phyloP scores from a whole-genome alignment of 2,113 vertebrate species.

The Semnornis frantzii region DNA sequence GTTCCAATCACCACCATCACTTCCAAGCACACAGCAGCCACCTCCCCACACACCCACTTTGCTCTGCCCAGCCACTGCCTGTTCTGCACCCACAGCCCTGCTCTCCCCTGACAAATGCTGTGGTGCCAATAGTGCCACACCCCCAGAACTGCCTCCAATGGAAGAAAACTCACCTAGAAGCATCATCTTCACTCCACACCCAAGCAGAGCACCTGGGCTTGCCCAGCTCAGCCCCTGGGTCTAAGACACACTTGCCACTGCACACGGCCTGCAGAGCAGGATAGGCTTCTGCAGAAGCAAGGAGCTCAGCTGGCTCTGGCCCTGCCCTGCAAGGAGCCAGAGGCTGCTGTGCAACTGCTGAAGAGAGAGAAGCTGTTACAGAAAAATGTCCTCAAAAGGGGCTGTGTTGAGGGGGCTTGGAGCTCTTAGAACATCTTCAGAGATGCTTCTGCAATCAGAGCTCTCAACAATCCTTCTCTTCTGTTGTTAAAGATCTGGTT shows the following conservation, averaged over 20 bases:
- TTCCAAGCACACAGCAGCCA: accelerated
- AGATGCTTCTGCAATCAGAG: constrained; percentile 54
- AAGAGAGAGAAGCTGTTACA: not conserved
- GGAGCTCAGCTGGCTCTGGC: not conserved
- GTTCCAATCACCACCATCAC: accelerated
- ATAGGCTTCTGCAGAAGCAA: not conserved
- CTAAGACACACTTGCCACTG: not conserved
- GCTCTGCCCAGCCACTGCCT: not conserved
- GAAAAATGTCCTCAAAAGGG: not conserved
- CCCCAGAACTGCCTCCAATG: not conserved
- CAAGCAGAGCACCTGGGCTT: not conserved
- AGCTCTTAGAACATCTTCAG: constrained; percentile 48
- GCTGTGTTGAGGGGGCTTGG: not conserved
- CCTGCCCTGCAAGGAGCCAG: not conserved
- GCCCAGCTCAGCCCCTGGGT: not conserved
- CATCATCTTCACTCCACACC: not conserved
- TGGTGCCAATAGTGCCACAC: accelerated
- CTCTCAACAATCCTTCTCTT: constrained; percentile 40
- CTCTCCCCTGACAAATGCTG: accelerated
- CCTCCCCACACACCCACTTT: too few relatives aligned
- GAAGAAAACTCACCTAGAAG: not conserved
- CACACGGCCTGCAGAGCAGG: not conserved
- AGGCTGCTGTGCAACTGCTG: not conserved
- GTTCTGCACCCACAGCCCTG: accelerated
- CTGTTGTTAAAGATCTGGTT: constrained; percentile 26